Evolutionary conservation across 2,797 vertebrate species (phyloP), one percentile per base, ranked within the genome.

Genomic region (Sternarchorhynchus goeldii): DNA sequence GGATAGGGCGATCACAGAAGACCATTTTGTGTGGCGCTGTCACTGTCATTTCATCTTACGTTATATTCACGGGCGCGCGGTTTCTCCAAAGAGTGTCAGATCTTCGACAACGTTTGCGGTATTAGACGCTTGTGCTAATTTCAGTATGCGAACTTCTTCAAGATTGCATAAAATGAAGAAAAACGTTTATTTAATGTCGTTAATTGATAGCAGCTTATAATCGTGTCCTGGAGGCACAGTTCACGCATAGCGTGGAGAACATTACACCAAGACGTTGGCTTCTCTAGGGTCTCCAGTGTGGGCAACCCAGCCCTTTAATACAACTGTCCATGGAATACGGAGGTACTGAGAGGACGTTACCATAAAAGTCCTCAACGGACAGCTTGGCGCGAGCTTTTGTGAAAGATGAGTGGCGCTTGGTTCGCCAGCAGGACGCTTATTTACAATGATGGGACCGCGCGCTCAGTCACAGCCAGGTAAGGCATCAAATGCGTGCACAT

Each of bases 401-500:
- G 63, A 76, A 84, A 80, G 25, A 81, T 76, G 83, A n/a, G 80
- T 75, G 77, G 17, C 39, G 81, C 80, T 87, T 81, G 79, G 32
- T 70, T 50, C 65, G 72, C 75, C 29, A 83, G 62, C 78, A 85
- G 59, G 70, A 82, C 76, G 53, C 5, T 6, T 81, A 83, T 87
- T 89, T 80, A 88, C 85, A 67, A 85, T 90, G 90, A 91, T 87
- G 88, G 90, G 89, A 90, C 90, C 86, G 79, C 85, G 85, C 80
- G 71, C 82, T 68, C 62, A 82, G 21, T 59, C 81, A 76, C 71
- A 78, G 55, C 78, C 88, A 88, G 91, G 90, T 92, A 87, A 88
- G 31, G 6, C 58, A 16, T 41, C 10, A 18, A 29, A 71, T 21
- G 58, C 34, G 31, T 31, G 59, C 45, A 36, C 16, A 16, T 45